Percentiles rank a stretch among this genome's conserved stretches.
These are phyloP conservation scores for Pristionchus entomophagus DNA, from an alignment of 2,888 invertebrate species.

Conservation along the genomic window DNA sequence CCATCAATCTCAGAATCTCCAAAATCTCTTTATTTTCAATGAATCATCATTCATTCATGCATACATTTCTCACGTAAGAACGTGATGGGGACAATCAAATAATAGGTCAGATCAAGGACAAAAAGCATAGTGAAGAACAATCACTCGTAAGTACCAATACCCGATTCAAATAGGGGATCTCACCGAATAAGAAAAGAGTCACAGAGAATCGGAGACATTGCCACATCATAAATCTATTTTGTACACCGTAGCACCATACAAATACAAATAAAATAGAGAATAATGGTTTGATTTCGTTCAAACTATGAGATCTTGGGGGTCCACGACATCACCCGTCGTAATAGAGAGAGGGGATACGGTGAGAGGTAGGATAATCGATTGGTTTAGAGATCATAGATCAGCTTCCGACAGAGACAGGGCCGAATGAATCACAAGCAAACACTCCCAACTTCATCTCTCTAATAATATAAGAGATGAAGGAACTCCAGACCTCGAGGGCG, in stretches of 20 bases:
- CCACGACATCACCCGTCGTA: conserved; percentile 1
- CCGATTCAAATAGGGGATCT: neutral
- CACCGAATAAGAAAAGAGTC: neutral
- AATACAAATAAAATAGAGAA: conserved; percentile 7
- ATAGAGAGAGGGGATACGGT: neutral
- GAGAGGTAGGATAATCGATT: neutral
- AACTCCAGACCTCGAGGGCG: conserved; percentile 70
- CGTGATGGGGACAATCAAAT: neutral
- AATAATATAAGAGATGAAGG: conserved; percentile 73
- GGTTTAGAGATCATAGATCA: conserved; percentile 5
- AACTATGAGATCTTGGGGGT: conserved; percentile 10
- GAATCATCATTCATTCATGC: neutral
- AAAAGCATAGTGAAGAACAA: neutral
- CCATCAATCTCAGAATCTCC: neutral
- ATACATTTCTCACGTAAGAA: neutral
- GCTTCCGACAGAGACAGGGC: neutral
- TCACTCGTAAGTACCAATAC: conserved; percentile 2
- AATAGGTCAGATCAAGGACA: conserved; percentile 9
- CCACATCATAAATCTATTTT: neutral
- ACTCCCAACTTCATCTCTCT: conserved; percentile 74
- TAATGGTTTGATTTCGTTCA: conserved; percentile 10
- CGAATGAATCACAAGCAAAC: conserved; percentile 53
- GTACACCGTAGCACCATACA: conserved; percentile 21
- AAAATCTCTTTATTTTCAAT: neutral
- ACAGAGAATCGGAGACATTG: neutral